These are phyloP conservation scores for Ceyx melanurus DNA, from an alignment of 2,113 vertebrate species.

Conservation along the genomic window DNA sequence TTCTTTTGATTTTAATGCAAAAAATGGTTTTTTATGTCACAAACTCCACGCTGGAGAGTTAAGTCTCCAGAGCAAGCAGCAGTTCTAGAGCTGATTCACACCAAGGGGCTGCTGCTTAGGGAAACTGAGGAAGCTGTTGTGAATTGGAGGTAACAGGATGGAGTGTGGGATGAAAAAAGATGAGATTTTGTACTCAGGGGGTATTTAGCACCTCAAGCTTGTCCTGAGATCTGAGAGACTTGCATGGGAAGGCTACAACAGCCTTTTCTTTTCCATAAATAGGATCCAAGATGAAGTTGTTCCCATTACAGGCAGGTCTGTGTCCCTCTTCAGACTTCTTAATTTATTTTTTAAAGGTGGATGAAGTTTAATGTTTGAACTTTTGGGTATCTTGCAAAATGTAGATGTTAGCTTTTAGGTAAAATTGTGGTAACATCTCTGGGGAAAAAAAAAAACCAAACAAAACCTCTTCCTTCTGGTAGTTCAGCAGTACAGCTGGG, in stretches of 20 bases:
- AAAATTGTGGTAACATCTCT: background rate
- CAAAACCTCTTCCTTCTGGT: fast-evolving
- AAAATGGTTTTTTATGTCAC: background rate
- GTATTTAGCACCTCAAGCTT: background rate
- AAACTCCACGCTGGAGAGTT: background rate
- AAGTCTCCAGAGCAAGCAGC: background rate
- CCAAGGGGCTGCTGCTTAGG: background rate
- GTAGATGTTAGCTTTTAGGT: background rate
- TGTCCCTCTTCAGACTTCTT: fast-evolving
- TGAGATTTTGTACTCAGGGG: background rate
- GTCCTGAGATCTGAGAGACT: background rate
- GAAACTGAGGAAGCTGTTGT: background rate
- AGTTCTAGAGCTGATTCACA: background rate
- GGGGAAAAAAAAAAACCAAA: background rate
- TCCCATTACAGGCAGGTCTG: background rate
- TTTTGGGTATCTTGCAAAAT: background rate
- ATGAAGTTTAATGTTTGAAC: background rate
- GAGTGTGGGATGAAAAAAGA: background rate
- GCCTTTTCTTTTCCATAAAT: background rate
- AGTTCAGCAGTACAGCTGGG: background rate
- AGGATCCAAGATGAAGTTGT: background rate
- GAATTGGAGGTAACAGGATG: slow-evolving; percentile 5
- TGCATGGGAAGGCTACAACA: background rate
- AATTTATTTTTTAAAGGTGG: background rate
- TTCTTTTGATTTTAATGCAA: background rate